Evolutionary conservation across 2,113 vertebrate species (phyloP).

Genomic region (Micromys minutus): DNA sequence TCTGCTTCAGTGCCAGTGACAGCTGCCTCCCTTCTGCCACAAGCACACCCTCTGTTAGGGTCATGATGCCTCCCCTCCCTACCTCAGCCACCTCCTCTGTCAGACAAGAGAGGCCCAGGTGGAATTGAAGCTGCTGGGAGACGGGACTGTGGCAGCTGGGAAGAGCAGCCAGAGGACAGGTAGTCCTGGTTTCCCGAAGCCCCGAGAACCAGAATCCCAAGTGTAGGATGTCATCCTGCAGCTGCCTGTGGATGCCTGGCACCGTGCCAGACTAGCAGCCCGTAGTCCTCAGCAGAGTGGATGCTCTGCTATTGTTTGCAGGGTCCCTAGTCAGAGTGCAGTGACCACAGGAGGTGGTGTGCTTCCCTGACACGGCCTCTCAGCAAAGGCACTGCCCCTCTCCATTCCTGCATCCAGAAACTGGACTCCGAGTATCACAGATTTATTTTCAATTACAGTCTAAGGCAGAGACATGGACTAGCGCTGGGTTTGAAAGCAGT

Average conservation of each 20-base stretch:
- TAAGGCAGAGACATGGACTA: slow-evolving; percentile 79
- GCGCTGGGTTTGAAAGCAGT: slow-evolving; percentile 65
- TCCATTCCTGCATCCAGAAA: slow-evolving; percentile 74
- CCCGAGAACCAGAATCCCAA: too few relatives aligned
- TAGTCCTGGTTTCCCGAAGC: not conserved
- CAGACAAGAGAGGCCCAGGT: not conserved
- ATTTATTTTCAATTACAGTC: slow-evolving; percentile 86
- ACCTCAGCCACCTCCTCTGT: not conserved
- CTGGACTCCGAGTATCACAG: slow-evolving; percentile 65
- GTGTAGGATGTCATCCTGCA: not conserved
- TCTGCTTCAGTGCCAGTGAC: not conserved
- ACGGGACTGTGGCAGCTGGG: not conserved
- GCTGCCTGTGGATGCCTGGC: not conserved
- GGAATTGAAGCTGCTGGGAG: not conserved
- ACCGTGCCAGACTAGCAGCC: not conserved
- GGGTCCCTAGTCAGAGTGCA: not conserved
- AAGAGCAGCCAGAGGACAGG: not conserved
- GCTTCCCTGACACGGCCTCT: not conserved
- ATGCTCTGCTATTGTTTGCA: not conserved
- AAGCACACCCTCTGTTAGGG: not conserved
- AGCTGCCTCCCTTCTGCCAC: not conserved
- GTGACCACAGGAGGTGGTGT: not conserved
- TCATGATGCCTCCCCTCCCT: not conserved
- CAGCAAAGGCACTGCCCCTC: not conserved
- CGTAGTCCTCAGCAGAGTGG: not conserved